A percentile compares a stretch with the other conserved stretches of the same genome.
Conservation (phyloP, 2,888 invertebrate species). For the Adineta ricciae region DNA sequence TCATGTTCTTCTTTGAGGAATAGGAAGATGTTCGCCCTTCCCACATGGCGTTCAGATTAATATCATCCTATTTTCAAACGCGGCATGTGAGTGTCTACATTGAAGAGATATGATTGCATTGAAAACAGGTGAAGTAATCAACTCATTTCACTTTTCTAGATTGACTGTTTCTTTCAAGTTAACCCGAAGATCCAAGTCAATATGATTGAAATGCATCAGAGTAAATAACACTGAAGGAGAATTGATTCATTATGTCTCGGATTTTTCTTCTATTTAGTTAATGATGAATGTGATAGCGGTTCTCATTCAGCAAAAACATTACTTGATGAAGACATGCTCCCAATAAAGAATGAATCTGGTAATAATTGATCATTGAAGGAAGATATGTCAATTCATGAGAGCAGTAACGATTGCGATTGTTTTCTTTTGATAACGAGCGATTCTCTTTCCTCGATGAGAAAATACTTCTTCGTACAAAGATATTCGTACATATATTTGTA, state of each 20-base stretch:
- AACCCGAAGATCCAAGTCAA: neutral
- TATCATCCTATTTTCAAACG: neutral
- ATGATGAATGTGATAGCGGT: neutral
- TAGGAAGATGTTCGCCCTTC: neutral
- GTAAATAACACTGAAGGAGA: neutral
- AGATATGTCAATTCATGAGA: too few species aligned
- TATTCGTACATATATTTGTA: too few species aligned
- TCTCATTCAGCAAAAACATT: neutral
- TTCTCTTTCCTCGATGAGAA: too few species aligned
- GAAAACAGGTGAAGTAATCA: neutral
- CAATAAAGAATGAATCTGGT: neutral
- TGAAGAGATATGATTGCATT: neutral
- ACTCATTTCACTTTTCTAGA: neutral
- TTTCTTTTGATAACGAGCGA: neutral
- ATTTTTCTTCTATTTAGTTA: neutral
- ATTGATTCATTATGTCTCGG: neutral
- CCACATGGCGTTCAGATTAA: neutral
- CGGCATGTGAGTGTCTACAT: neutral
- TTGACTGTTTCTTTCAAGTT: neutral
- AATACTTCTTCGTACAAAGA: too few species aligned
- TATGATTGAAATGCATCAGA: neutral
- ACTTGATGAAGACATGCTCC: neutral
- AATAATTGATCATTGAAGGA: neutral
- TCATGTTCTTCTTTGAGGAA: neutral
- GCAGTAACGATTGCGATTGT: neutral